Conservation (phyloP, 2,888 invertebrate species). For the Anthrax anthrax region DNA sequence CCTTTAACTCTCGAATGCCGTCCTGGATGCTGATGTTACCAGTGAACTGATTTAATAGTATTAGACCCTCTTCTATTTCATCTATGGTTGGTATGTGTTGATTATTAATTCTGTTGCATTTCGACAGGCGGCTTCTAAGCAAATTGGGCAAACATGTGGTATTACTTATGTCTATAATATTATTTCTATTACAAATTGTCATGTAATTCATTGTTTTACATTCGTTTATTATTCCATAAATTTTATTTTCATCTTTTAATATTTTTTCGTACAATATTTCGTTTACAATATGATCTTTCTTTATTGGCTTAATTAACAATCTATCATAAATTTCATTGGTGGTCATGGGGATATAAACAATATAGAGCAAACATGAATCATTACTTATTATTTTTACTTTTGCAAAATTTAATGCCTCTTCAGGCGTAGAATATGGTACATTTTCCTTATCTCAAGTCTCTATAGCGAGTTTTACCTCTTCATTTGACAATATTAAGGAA, state of each 20-base stretch:
- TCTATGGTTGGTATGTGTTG: slow-evolving; percentile 1
- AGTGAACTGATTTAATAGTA: not conserved
- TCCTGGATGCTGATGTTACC: not conserved
- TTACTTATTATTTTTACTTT: slow-evolving; percentile 7
- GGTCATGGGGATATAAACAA: slow-evolving; percentile 1
- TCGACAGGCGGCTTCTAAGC: not conserved
- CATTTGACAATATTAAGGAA: slow-evolving; percentile 12
- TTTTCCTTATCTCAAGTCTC: slow-evolving; percentile 1
- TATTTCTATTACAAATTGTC: slow-evolving; percentile 1
- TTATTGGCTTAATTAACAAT: slow-evolving; percentile 1
- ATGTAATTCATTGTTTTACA: slow-evolving; percentile 1
- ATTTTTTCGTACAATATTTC: slow-evolving; percentile 1
- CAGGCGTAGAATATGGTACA: slow-evolving; percentile 4
- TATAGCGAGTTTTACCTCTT: slow-evolving; percentile 3
- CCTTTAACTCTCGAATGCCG: not conserved
- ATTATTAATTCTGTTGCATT: not conserved
- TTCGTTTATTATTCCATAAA: not conserved
- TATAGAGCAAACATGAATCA: not conserved
- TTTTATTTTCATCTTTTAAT: not conserved
- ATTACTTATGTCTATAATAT: slow-evolving; percentile 4
- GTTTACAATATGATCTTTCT: not conserved
- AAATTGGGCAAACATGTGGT: not conserved
- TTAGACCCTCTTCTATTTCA: slow-evolving; percentile 2
- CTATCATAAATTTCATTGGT: not conserved
- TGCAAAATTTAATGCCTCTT: slow-evolving; percentile 7